Evolutionary conservation across 1,140 invertebrate species (phyloP).

Genomic region (Caerostris extrusa): DNA sequence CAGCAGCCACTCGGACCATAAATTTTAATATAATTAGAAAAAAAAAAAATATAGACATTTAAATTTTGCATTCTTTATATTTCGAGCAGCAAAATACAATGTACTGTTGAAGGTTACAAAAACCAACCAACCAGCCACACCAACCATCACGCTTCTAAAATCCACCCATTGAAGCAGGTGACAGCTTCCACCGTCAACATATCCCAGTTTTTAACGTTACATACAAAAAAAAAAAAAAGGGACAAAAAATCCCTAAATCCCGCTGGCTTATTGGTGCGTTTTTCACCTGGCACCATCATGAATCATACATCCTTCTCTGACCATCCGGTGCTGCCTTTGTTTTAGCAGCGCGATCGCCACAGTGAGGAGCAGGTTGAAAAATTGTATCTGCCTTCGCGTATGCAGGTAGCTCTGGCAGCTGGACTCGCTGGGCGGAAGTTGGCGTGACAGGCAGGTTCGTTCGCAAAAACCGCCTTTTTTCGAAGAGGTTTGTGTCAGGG

Average conservation of each 20-base stretch:
- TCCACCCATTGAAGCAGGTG: background rate
- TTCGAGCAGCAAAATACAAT: too few species aligned
- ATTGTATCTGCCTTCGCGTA: conserved; percentile 7
- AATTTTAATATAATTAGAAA: too few species aligned
- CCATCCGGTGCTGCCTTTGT: conserved; percentile 16
- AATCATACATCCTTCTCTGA: conserved; percentile 26
- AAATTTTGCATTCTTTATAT: too few species aligned
- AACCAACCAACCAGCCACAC: background rate
- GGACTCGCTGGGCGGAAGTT: conserved; percentile 35
- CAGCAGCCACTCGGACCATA: too few species aligned
- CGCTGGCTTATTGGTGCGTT: background rate
- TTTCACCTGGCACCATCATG: conserved; percentile 12
- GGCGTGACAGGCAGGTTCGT: conserved; percentile 36
- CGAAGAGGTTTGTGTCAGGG: conserved; percentile 30
- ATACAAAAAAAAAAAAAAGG: background rate
- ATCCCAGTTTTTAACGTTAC: background rate
- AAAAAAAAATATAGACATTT: too few species aligned
- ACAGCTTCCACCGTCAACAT: background rate
- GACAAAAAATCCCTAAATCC: background rate
- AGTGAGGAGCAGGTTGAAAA: conserved; percentile 33
- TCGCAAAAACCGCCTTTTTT: background rate
- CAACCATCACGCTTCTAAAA: background rate
- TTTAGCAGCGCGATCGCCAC: background rate
- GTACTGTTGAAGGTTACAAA: too few species aligned
- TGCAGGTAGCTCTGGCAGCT: conserved; percentile 43